Conservation (phyloP, 2,888 invertebrate genomes). For the Strigamia transsilvanica region DNA sequence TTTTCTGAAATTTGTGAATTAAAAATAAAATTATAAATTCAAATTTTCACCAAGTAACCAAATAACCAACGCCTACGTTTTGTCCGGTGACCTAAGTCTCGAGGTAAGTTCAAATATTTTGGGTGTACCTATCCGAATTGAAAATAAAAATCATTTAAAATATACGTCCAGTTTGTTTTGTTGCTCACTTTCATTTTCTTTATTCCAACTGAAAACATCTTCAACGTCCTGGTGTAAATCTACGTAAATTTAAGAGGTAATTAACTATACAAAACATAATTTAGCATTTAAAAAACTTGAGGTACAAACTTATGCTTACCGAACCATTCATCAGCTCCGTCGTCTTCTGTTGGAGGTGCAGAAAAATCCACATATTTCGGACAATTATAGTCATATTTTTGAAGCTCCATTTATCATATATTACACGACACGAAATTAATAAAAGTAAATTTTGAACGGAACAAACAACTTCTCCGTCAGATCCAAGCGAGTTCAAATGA, state of each 20-base stretch:
- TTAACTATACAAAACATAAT: too few relatives aligned
- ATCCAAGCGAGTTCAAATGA: not conserved
- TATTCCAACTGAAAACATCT: not conserved
- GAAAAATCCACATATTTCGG: conserved; percentile 9
- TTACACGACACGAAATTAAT: too few relatives aligned
- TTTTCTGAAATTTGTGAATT: not conserved
- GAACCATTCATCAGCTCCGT: conserved; percentile 31
- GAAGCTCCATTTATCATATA: too few relatives aligned
- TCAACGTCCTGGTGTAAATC: not conserved
- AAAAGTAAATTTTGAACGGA: too few relatives aligned
- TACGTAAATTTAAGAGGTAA: not conserved
- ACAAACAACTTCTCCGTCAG: too few relatives aligned
- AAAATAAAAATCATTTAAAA: not conserved
- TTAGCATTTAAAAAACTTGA: too few relatives aligned
- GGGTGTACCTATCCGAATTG: not conserved
- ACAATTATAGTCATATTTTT: conserved; percentile 17
- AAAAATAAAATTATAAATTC: not conserved
- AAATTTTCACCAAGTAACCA: too few relatives aligned
- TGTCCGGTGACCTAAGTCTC: not conserved
- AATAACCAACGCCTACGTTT: not conserved
- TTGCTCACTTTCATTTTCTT: not conserved
- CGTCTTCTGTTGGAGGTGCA: not conserved
- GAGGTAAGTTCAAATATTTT: not conserved
- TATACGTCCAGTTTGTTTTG: not conserved
- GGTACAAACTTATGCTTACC: not conserved